Conservation (phyloP, 2,113 vertebrate genomes). For the Caloenas nicobarica region DNA sequence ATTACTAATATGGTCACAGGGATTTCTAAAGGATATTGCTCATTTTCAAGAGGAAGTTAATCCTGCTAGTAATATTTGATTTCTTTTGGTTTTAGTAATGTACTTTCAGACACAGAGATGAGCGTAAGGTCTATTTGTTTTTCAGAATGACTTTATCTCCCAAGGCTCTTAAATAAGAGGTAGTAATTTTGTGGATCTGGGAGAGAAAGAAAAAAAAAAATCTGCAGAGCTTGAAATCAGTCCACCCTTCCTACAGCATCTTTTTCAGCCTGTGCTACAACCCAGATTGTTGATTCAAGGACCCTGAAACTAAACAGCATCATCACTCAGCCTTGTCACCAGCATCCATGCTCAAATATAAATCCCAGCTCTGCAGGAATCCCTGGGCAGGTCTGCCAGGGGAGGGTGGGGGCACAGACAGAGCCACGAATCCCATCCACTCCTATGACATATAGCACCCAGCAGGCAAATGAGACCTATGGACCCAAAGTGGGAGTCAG, state of each 20-base stretch:
- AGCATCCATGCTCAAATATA: not conserved
- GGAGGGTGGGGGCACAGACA: not conserved
- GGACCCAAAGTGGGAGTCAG: not conserved
- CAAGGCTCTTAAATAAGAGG: not conserved
- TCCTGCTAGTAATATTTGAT: slow-evolving; percentile 61
- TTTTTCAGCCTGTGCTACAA: not conserved
- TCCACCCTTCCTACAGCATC: not conserved
- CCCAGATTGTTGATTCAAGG: not conserved
- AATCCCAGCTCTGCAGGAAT: not conserved
- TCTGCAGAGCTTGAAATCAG: not conserved
- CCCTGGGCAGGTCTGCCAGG: not conserved
- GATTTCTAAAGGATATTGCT: slow-evolving; percentile 51
- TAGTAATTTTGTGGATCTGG: not conserved
- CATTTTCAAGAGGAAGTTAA: slow-evolving; percentile 61
- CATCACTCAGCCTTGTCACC: not conserved
- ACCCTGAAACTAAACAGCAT: not conserved
- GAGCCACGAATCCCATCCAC: not conserved
- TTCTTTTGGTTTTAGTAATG: slow-evolving; percentile 41
- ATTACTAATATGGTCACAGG: slow-evolving; percentile 26
- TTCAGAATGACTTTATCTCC: not conserved
- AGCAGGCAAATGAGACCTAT: fast-evolving
- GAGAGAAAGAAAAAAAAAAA: not conserved
- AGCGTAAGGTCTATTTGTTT: slow-evolving; percentile 4
- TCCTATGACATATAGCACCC: fast-evolving
- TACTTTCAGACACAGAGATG: slow-evolving; percentile 48